phyloP scores from a whole-genome alignment of 2,888 invertebrate genomes.

The Ectropis crepuscularia region DNA sequence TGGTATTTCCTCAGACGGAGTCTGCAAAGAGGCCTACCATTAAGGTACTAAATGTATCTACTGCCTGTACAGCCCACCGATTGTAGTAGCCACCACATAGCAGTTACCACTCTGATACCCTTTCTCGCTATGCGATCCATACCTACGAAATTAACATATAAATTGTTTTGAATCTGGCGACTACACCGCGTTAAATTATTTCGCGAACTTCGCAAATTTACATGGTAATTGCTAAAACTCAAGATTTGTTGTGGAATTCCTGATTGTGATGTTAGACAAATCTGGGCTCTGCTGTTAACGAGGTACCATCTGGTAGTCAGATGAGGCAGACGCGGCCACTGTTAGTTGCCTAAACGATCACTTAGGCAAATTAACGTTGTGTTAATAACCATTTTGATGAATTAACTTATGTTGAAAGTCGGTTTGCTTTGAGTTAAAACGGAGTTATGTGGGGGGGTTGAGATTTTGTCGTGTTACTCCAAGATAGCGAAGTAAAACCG shows the following conservation, averaged over 20 bases:
- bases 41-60: no score
- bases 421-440: neutral
- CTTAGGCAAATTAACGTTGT: conserved; percentile 41
- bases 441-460: neutral
- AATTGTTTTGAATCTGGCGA: conserved; percentile 82
- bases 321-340: conserved; percentile 55
- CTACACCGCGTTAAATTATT: conserved; percentile 82
- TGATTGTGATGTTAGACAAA: conserved; percentile 78
- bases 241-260: conserved; percentile 81
- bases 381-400: conserved; percentile 28
- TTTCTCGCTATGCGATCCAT: conserved; percentile 62
- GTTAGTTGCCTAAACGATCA: conserved; percentile 35
- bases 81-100: neutral
- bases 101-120: conserved; percentile 29
- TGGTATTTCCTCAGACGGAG: no score
- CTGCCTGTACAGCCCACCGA: neutral
- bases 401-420: conserved; percentile 4
- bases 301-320: conserved; percentile 67
- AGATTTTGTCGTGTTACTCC: neutral
- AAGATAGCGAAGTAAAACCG: neutral
- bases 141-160: conserved; percentile 81
- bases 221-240: conserved; percentile 84
- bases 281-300: conserved; percentile 63
- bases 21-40: no score
- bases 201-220: conserved; percentile 83